phyloP scores from a whole-genome alignment of 2,888 invertebrate genomes.

The Agrochola macilenta region DNA sequence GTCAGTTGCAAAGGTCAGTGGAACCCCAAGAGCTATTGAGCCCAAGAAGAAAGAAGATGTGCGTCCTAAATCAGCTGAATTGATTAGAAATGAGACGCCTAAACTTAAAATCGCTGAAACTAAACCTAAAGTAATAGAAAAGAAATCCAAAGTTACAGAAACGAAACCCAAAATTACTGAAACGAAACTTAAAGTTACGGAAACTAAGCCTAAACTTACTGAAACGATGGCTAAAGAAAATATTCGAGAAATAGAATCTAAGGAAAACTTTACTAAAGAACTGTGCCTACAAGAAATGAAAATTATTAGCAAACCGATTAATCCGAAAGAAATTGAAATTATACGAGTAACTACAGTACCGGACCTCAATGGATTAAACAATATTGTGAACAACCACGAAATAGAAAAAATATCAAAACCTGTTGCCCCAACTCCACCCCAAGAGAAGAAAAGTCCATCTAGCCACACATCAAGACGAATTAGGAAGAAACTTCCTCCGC shows the following conservation, averaged over 20 bases:
- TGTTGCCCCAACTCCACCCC: conserved; percentile 58
- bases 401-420: conserved; percentile 50
- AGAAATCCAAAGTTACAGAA: conserved; percentile 59
- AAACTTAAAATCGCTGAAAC: conserved; percentile 61
- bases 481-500: conserved; percentile 86
- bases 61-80: conserved; percentile 68
- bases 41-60: conserved; percentile 74
- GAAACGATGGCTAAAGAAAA: conserved; percentile 55
- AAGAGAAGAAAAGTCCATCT: conserved; percentile 78
- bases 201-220: conserved; percentile 56
- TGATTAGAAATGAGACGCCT: conserved; percentile 62
- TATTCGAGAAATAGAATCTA: conserved; percentile 42
- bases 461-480: conserved; percentile 81
- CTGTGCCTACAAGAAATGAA: conserved; percentile 55
- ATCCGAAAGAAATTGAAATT: conserved; percentile 63
- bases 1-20: conserved; percentile 85
- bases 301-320: conserved; percentile 56
- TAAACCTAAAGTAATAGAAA: conserved; percentile 51
- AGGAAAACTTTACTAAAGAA: conserved; percentile 61
- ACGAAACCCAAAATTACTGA: conserved; percentile 50
- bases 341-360: conserved; percentile 54
- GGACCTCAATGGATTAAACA: conserved; percentile 54
- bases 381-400: conserved; percentile 42
- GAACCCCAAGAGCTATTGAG: conserved; percentile 82
- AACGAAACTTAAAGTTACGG: conserved; percentile 54